Evolutionary conservation across 2,888 invertebrate species (phyloP).

Genomic region (Campaea margaritaria): DNA sequence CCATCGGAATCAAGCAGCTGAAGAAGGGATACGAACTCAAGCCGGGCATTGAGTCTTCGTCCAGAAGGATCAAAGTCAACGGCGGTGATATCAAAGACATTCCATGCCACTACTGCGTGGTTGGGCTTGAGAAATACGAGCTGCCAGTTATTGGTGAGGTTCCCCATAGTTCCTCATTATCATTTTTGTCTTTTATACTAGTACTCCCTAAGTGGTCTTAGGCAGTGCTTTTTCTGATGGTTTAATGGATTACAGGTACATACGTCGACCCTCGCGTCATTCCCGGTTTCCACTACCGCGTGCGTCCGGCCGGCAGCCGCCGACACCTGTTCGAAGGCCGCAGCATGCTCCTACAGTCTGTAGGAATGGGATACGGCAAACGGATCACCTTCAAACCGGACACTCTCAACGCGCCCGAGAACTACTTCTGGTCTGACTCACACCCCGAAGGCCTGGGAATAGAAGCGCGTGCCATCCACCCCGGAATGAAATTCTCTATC

Average conservation of each 20-base stretch:
- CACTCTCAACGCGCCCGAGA: conserved; percentile 84
- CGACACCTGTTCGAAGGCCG: conserved; percentile 88
- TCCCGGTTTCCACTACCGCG: conserved; percentile 90
- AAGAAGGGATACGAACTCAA: conserved; percentile 86
- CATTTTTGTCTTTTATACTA: no score
- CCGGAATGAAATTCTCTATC: conserved; percentile 87
- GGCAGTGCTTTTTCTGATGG: background rate
- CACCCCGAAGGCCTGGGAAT: conserved; percentile 89
- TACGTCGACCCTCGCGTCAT: conserved; percentile 89
- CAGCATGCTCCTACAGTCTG: conserved; percentile 85
- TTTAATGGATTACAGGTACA: conserved; percentile 81
- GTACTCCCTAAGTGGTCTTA: no score
- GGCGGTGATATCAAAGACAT: conserved; percentile 87
- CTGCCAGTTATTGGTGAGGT: conserved; percentile 88
- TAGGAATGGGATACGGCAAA: conserved; percentile 92
- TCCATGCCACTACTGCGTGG: conserved; percentile 87
- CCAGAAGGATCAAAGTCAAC: conserved; percentile 86
- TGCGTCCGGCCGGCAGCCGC: conserved; percentile 87
- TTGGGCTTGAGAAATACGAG: conserved; percentile 88
- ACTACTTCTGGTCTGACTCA: conserved; percentile 92
- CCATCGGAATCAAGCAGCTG: conserved; percentile 82
- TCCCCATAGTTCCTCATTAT: conserved; percentile 1
- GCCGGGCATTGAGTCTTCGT: conserved; percentile 87
- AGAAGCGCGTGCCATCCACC: conserved; percentile 87
- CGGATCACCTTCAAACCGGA: conserved; percentile 90